These are phyloP conservation scores for Galbula dea DNA, from an alignment of 2,113 vertebrate species.

Conservation along the genomic window DNA sequence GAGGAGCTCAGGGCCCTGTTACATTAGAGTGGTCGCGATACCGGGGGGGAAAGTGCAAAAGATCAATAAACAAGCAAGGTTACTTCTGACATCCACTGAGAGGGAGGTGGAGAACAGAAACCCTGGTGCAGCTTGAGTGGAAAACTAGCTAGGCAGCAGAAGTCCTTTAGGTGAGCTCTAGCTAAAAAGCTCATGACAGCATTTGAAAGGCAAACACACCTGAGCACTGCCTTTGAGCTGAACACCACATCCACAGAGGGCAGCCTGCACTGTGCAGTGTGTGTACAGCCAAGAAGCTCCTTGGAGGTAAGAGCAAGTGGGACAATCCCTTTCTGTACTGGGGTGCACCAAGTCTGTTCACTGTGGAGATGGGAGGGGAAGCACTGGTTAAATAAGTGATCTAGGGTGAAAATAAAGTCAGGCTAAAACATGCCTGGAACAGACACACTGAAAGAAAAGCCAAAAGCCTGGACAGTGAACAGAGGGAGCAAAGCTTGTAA, in stretches of 20 bases:
- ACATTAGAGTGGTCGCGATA: constrained; percentile 44
- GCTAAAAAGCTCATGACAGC: background rate
- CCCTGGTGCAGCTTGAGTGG: background rate
- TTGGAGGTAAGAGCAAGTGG: background rate
- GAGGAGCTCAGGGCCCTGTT: constrained; percentile 49
- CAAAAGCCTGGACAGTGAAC: constrained; percentile 21
- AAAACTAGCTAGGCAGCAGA: background rate
- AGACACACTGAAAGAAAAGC: background rate
- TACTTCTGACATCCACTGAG: constrained; percentile 17
- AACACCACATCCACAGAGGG: background rate
- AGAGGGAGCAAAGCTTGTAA: constrained; percentile 51
- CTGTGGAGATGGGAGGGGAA: background rate
- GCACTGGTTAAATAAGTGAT: background rate
- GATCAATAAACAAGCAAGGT: constrained; percentile 53
- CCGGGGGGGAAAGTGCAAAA: constrained; percentile 51
- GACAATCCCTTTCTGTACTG: background rate
- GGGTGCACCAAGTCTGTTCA: constrained; percentile 24
- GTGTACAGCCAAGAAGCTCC: background rate
- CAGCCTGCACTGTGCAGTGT: background rate
- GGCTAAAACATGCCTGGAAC: constrained; percentile 42
- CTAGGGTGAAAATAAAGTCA: constrained; percentile 7
- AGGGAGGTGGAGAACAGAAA: background rate
- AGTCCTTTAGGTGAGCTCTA: background rate
- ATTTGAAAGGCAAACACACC: background rate
- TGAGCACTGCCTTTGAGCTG: background rate